Conservation (phyloP, 2,113 vertebrate species). For the Centropus bengalensis region DNA sequence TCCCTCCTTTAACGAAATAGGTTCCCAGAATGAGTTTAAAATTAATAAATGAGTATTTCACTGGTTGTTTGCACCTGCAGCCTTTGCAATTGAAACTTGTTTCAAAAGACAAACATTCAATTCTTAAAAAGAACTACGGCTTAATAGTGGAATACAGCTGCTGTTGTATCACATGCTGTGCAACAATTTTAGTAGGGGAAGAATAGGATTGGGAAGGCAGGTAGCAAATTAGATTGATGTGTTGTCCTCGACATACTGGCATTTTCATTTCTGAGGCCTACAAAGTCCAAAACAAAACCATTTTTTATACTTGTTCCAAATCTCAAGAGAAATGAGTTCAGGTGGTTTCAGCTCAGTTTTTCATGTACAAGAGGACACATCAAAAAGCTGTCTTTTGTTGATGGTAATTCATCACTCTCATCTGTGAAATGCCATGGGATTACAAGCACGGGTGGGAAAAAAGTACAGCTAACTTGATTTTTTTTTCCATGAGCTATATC, state of each 20-base stretch:
- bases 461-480: neutral
- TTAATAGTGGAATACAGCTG: conserved; percentile 5
- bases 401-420: conserved; percentile 76
- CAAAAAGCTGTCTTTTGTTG: conserved; percentile 73
- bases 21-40: neutral
- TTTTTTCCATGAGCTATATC: neutral
- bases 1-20: neutral
- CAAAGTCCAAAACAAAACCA: conserved; percentile 79
- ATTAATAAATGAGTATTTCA: neutral
- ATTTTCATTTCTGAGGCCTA: conserved; percentile 83
- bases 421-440: conserved; percentile 65
- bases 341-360: conserved; percentile 73
- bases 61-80: neutral
- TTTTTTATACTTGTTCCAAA: conserved; percentile 81
- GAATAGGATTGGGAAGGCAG: conserved; percentile 43
- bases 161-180: conserved; percentile 28
- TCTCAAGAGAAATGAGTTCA: conserved; percentile 79
- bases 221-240: conserved; percentile 84
- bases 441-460: conserved; percentile 27
- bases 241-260: conserved; percentile 74
- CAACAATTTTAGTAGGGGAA: conserved; percentile 41
- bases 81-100: neutral
- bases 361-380: conserved; percentile 70
- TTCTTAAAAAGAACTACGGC: neutral
- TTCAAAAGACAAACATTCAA: neutral